Conservation (phyloP, 2,113 vertebrate genomes). For the Pituophis catenifer region DNA sequence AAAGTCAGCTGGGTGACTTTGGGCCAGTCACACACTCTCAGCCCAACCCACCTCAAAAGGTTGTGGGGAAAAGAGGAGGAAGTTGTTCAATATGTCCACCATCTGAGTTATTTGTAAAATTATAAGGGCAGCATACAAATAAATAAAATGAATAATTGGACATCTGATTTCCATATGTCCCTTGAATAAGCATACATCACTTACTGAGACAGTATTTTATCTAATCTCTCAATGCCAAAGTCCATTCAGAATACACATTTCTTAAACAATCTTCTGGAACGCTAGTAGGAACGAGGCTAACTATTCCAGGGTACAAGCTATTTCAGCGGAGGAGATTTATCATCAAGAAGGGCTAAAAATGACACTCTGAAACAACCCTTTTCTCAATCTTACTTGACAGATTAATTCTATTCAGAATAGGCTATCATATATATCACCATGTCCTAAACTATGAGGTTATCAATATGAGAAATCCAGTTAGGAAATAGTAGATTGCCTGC, state of each 20-base stretch:
- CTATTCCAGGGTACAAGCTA: background rate
- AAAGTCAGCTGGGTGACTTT: background rate
- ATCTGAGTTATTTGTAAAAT: background rate
- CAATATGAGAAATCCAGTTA: background rate
- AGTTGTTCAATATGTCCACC: background rate
- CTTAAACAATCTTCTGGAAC: background rate
- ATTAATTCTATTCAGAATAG: background rate
- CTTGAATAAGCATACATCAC: background rate
- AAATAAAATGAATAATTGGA: background rate
- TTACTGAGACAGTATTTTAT: background rate
- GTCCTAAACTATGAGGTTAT: background rate
- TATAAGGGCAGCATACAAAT: background rate
- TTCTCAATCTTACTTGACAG: background rate
- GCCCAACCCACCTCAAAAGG: background rate
- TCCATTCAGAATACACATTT: background rate
- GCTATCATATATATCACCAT: background rate
- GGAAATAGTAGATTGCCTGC: background rate
- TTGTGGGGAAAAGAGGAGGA: background rate
- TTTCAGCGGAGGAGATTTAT: background rate
- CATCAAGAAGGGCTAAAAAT: background rate
- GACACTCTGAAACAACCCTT: background rate
- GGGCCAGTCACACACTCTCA: background rate
- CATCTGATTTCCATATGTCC: background rate
- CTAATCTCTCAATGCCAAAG: background rate
- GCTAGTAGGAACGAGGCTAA: background rate